Evolutionary conservation across 2,797 vertebrate genomes (phyloP), one percentile per base, ranked within the genome.

Genomic region (Parauchenoglanis ngamensis): DNA sequence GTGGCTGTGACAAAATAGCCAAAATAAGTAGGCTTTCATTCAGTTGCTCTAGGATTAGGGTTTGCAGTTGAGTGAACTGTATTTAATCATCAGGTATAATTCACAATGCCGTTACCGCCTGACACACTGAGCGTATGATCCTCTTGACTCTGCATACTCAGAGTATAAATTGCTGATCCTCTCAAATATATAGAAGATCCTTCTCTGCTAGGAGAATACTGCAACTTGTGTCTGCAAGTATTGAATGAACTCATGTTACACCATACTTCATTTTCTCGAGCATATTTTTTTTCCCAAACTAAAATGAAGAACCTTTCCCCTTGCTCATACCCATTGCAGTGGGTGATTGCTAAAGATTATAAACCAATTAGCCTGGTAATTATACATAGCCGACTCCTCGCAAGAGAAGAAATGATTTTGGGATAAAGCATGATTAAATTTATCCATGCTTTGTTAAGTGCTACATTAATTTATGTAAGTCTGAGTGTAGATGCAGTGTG

Each of bases 301-400:
- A 25, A 80, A 85, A 23, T 70, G 54, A 59, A 78, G 59, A 85
- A 87, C 40, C 59, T 76, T 89, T 77, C 28, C 67, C 77, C 75
- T 70, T 76, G 78, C 59, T 79, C 75, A 54, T 85, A 82, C 35
- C 46, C 73, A 85, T 54, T 63, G 67, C 68, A 79, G 61, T 61
- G 61, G 81, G 80, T 80, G 86, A 91, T 87, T 67, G 68, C 76
- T 87, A 63, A 85, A 89, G 88, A 92, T 88, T 91, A 89, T 86
- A 85, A 90, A 87, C 86, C 77, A 86, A 89, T 91, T 89, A 90
- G 83, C 92, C 87, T 87, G 56, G 89, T 93, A 93, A 94, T 90
- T 90, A 83, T 75, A 86, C 82, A 73, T 88, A 83, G 67, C 68
- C 52, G 40, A 79, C 72, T 87, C 49, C 67, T 90, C 59, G 84